phyloP scores from a whole-genome alignment of 2,113 vertebrate species.

The Bubo bubo region DNA sequence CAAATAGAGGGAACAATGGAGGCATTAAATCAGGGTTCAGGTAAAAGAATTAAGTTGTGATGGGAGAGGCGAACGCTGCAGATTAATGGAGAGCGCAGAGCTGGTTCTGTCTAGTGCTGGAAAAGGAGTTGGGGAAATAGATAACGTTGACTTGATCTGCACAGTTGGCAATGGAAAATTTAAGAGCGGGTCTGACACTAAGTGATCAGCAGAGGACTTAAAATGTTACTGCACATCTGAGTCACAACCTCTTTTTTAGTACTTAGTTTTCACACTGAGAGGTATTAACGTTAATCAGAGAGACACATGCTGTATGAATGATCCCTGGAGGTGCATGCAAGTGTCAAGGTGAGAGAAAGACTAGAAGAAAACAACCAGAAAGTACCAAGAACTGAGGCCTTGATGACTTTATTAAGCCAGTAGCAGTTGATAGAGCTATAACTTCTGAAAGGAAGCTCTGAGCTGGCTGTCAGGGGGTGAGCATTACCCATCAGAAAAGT shows the following conservation, averaged over 20 bases:
- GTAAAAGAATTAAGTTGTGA: neutral
- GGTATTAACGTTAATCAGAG: neutral
- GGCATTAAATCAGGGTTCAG: neutral
- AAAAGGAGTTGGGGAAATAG: neutral
- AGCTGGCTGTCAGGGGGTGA: neutral
- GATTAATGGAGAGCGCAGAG: neutral
- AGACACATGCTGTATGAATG: neutral
- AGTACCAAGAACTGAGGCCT: neutral
- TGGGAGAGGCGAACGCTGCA: neutral
- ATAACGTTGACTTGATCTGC: neutral
- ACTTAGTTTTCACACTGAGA: neutral
- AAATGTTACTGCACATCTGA: neutral
- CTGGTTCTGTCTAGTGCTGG: neutral
- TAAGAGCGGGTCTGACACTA: neutral
- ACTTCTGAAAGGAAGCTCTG: neutral
- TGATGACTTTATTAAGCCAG: neutral
- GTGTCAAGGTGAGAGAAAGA: constrained; percentile 2
- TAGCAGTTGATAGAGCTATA: neutral
- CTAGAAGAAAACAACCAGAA: neutral
- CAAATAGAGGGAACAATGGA: neutral
- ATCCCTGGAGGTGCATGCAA: neutral
- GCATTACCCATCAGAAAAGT: neutral
- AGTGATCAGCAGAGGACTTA: neutral
- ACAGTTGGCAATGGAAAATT: neutral
- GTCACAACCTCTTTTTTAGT: neutral